These are phyloP conservation scores for Platycnemis pennipes DNA, from an alignment of 2,888 invertebrate species.

Conservation along the genomic window DNA sequence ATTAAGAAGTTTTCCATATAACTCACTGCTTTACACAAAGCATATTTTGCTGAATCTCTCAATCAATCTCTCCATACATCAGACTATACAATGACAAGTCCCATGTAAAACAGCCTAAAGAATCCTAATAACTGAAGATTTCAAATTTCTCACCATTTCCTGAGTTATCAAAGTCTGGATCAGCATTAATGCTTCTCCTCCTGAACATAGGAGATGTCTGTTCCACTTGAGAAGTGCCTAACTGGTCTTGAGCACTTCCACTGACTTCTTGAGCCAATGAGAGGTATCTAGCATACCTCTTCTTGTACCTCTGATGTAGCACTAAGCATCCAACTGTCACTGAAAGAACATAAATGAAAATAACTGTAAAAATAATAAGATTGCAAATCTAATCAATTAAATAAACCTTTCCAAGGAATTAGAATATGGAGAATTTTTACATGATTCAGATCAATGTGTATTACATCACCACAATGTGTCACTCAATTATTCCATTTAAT, in stretches of 20 bases:
- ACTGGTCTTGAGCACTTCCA: conserved; percentile 77
- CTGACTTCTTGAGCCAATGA: conserved; percentile 83
- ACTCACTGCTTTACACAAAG: too few relatives aligned
- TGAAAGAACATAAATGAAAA: conserved; percentile 76
- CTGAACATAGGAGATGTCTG: conserved; percentile 77
- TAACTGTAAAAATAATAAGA: conserved; percentile 53
- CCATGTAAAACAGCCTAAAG: too few relatives aligned
- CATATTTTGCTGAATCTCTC: too few relatives aligned
- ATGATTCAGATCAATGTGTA: conserved; percentile 43
- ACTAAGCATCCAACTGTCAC: conserved; percentile 91
- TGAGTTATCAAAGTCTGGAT: not conserved
- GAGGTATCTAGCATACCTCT: conserved; percentile 85
- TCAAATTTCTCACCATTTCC: not conserved
- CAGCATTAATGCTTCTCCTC: conserved; percentile 19
- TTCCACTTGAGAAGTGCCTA: conserved; percentile 79
- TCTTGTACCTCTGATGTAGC: conserved; percentile 89
- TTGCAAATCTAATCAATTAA: conserved; percentile 66
- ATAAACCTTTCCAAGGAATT: conserved; percentile 34
- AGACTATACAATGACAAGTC: too few relatives aligned
- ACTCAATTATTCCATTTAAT: too few relatives aligned
- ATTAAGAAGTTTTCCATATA: too few relatives aligned
- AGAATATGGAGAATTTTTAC: not conserved
- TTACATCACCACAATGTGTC: too few relatives aligned
- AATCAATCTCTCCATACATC: too few relatives aligned
- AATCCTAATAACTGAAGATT: too few relatives aligned